Conservation (phyloP, 2,113 vertebrate genomes). For the Cheirogaleus medius region DNA sequence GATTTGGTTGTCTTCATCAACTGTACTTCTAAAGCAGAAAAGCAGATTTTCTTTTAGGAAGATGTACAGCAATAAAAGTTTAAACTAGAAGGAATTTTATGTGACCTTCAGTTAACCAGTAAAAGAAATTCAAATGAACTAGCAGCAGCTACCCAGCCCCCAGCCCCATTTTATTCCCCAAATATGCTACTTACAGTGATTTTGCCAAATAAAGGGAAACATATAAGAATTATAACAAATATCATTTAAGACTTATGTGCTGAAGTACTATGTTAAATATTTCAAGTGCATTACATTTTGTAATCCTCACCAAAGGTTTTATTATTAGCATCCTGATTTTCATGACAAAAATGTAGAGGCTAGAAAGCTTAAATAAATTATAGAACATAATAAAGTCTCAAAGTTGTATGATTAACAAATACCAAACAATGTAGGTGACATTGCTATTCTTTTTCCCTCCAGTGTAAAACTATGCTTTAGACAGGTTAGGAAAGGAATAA, state of each 20-base stretch:
- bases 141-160: not conserved
- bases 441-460: not conserved
- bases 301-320: not conserved
- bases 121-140: not conserved
- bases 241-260: not conserved
- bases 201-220: not conserved
- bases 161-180: not conserved
- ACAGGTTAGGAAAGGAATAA: not conserved
- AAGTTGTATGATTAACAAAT: not conserved
- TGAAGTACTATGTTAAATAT: not conserved
- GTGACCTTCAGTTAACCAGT: not conserved
- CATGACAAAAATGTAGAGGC: not conserved
- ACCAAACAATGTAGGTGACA: not conserved
- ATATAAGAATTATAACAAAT: not conserved
- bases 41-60: constrained; percentile 7
- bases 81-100: not conserved
- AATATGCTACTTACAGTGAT: not conserved
- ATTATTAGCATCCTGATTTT: not conserved
- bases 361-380: not conserved
- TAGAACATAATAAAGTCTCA: not conserved
- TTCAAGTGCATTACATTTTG: not conserved
- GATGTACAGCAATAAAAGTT: not conserved
- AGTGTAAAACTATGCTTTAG: not conserved
- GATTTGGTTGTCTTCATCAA: not conserved
- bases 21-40: not conserved